A percentile compares a stretch with the other conserved stretches of the same genome.
Conservation (phyloP, 2,113 vertebrate genomes). For the Eidolon helvum region DNA sequence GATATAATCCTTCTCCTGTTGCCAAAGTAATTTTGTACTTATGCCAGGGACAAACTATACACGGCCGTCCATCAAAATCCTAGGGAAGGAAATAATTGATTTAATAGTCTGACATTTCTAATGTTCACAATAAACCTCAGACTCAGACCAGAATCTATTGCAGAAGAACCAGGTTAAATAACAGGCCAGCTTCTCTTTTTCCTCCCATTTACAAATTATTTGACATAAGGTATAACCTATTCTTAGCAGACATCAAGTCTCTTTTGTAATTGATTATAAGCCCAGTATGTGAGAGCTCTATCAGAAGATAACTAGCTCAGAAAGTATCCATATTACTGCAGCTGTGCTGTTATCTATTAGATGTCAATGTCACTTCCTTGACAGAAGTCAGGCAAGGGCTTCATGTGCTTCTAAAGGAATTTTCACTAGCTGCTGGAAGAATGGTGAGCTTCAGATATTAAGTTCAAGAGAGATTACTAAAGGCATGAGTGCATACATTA, state of each 20-base stretch:
- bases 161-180: not conserved
- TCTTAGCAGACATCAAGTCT: not conserved
- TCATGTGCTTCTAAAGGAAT: not conserved
- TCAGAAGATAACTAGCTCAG: not conserved
- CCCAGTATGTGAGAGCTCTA: not conserved
- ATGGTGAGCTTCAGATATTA: not conserved
- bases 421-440: not conserved
- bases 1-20: conserved; percentile 92
- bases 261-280: not conserved
- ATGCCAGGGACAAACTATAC: conserved; percentile 95
- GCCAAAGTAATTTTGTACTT: conserved; percentile 93
- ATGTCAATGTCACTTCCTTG: not conserved
- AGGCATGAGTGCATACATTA: not conserved
- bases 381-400: conserved; percentile 4
- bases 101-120: conserved; percentile 2
- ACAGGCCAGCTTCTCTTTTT: not conserved
- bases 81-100: conserved; percentile 69
- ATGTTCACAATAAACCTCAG: not conserved
- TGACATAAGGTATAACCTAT: not conserved
- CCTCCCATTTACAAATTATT: conserved; percentile 23
- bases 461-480: conserved; percentile 13
- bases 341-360: not conserved
- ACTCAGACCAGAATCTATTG: not conserved
- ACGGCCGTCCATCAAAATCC: conserved; percentile 90
- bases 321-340: not conserved